Conservation (phyloP, 2,888 invertebrate species). For the Drosophila maculinotata region DNA sequence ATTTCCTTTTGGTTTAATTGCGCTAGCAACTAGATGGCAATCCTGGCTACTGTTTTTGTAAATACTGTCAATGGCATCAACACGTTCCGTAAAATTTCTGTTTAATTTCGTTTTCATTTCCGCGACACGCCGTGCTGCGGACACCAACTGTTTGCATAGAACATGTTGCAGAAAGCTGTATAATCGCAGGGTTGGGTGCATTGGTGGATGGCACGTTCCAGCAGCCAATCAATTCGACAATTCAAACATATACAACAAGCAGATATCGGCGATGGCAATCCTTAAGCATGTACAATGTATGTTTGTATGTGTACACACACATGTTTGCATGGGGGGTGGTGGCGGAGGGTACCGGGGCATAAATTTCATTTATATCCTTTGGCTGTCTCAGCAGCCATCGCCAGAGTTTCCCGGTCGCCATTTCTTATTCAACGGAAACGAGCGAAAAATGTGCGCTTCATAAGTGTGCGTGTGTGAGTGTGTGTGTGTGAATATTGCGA, state of each 20-base stretch:
- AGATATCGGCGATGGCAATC: conserved; percentile 36
- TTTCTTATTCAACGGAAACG: conserved; percentile 73
- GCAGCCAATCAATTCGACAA: conserved; percentile 69
- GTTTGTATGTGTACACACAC: conserved; percentile 8
- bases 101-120: conserved; percentile 78
- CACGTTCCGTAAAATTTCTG: conserved; percentile 61
- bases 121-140: conserved; percentile 46
- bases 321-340: not conserved
- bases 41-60: conserved; percentile 10
- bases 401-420: conserved; percentile 34
- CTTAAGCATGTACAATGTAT: conserved; percentile 32
- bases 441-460: conserved; percentile 37
- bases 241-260: conserved; percentile 48
- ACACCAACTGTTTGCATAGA: conserved; percentile 43
- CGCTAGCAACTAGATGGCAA: conserved; percentile 63
- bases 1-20: conserved; percentile 71
- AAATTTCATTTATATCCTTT: conserved; percentile 57
- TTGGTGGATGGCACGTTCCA: conserved; percentile 45
- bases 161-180: conserved; percentile 6
- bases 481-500: conserved; percentile 3
- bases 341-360: conserved; percentile 18
- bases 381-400: conserved; percentile 32
- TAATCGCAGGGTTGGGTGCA: not conserved
- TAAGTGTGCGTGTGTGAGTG: conserved; percentile 13
- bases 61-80: conserved; percentile 37